phyloP scores from a whole-genome alignment of 1,140 invertebrate genomes.

The Ridgeia piscesae region DNA sequence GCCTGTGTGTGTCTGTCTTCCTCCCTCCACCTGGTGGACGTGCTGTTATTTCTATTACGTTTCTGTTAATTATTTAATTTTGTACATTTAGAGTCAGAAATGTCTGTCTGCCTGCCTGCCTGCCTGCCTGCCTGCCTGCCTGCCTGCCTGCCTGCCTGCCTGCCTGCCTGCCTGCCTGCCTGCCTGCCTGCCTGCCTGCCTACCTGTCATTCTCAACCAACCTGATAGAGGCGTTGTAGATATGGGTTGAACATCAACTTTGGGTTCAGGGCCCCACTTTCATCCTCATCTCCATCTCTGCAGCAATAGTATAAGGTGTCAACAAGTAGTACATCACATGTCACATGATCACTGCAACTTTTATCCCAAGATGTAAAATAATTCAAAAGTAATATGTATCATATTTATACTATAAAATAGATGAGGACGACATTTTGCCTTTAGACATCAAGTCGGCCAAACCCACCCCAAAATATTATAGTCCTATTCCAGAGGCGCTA shows the following conservation, averaged over 20 bases:
- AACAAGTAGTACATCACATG: not conserved
- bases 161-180: no score
- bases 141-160: no score
- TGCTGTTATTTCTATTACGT: no score
- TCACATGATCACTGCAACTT: not conserved
- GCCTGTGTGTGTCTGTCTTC: no score
- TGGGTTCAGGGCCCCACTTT: slow-evolving; percentile 51
- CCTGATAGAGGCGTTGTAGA: slow-evolving; percentile 58
- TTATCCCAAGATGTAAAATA: not conserved
- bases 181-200: not conserved
- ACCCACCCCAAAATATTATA: no score
- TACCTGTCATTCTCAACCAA: slow-evolving; percentile 23
- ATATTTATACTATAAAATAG: not conserved
- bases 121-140: not conserved
- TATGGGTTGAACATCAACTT: slow-evolving; percentile 57
- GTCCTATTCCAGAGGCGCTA: no score
- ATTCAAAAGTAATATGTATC: not conserved
- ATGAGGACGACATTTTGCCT: no score
- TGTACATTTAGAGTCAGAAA: no score
- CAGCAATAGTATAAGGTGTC: slow-evolving; percentile 21
- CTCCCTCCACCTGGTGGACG: no score
- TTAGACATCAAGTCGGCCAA: no score
- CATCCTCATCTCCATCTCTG: slow-evolving; percentile 52
- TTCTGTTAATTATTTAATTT: no score
- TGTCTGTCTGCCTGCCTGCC: no score